Percentiles rank a stretch among this genome's conserved stretches.
phyloP scores from a whole-genome alignment of 2,113 vertebrate genomes.

The Nerophis lumbriciformis region DNA sequence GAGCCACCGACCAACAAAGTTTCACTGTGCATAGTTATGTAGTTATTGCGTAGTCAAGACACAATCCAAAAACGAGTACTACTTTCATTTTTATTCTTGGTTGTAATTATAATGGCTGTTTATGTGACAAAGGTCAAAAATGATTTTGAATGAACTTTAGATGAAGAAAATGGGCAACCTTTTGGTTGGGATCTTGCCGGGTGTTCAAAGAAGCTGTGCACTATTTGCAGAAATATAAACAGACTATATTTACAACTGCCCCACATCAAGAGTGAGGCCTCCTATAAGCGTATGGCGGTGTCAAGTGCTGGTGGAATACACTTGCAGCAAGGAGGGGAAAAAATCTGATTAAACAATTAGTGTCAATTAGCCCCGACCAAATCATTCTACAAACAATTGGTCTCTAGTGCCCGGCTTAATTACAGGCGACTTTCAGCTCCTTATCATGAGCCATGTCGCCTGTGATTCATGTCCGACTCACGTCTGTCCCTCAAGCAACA shows the following conservation, averaged over 20 bases:
- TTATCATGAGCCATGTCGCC: slow-evolving; percentile 85
- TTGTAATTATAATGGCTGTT: too few species aligned
- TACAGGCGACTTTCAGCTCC: slow-evolving; percentile 93
- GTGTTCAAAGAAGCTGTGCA: background rate
- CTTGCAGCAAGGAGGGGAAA: slow-evolving; percentile 74
- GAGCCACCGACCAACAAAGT: too few species aligned
- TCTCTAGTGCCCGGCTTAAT: slow-evolving; percentile 98
- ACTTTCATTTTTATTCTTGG: too few species aligned
- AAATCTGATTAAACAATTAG: slow-evolving; percentile 99
- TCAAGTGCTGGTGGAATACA: slow-evolving; percentile 45
- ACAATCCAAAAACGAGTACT: too few species aligned
- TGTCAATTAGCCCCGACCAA: slow-evolving; percentile 98
- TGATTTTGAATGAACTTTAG: background rate
- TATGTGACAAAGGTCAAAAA: too few species aligned
- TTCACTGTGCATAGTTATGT: too few species aligned
- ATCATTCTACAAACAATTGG: slow-evolving; percentile 98
- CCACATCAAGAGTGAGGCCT: slow-evolving; percentile 11
- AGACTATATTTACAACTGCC: background rate
- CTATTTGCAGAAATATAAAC: background rate
- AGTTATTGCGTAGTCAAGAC: too few species aligned
- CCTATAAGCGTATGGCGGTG: slow-evolving; percentile 35
- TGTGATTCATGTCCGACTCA: slow-evolving; percentile 95
- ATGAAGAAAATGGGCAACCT: background rate
- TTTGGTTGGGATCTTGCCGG: background rate
- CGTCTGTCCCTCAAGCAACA: slow-evolving; percentile 92